Evolutionary conservation across 2,113 vertebrate species (phyloP).

Genomic region (Anarhynchus alexandrinus): DNA sequence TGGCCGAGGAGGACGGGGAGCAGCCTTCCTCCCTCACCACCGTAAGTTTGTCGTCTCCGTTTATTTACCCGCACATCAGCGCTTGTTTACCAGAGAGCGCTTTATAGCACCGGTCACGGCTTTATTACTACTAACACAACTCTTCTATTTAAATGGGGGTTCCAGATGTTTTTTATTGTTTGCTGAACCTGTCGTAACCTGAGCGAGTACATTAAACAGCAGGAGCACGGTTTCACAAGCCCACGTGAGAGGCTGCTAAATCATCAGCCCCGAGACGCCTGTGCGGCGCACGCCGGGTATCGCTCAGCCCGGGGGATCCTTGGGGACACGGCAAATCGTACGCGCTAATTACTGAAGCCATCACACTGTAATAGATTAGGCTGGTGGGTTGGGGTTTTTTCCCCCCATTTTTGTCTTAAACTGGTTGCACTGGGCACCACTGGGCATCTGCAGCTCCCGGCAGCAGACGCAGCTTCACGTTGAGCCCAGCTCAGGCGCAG

Average conservation of each 20-base stretch:
- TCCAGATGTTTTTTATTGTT: conserved; percentile 45
- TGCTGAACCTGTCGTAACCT: conserved; percentile 67
- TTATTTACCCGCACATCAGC: not conserved
- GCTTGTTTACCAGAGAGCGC: not conserved
- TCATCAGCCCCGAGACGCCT: conserved; percentile 54
- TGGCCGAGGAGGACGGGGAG: not conserved
- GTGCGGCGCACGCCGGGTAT: conserved; percentile 41
- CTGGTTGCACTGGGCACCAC: not conserved
- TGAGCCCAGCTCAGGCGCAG: not conserved
- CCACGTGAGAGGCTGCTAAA: conserved; percentile 67
- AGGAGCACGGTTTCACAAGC: conserved; percentile 57
- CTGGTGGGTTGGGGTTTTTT: not conserved
- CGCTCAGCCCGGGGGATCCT: conserved; percentile 59
- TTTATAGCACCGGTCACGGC: not conserved
- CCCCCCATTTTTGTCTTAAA: not conserved
- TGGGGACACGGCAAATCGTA: conserved; percentile 72
- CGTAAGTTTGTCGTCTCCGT: not conserved
- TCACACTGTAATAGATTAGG: not conserved
- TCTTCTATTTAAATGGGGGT: not conserved
- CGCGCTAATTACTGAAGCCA: not conserved
- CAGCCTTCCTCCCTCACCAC: not conserved
- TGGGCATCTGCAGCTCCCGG: not conserved
- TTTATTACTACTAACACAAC: not conserved
- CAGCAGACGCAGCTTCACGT: not conserved
- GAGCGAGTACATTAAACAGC: conserved; percentile 62